Evolutionary conservation across 2,113 vertebrate species (phyloP).

Genomic region (Triplophysa tibetana): DNA sequence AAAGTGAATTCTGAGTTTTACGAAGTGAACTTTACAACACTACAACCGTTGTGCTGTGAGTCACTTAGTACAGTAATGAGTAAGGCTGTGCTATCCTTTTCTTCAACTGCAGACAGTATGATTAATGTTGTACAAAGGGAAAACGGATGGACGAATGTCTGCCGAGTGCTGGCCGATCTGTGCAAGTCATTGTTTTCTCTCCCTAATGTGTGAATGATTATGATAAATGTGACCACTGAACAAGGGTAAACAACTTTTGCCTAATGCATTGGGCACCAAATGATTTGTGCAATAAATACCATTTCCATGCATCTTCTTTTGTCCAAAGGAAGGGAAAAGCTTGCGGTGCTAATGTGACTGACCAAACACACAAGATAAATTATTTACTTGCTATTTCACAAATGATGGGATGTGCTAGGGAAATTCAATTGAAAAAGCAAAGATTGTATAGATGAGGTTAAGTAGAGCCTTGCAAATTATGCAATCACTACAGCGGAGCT

Average conservation of each 20-base stretch:
- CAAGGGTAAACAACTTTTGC: slow-evolving; percentile 16
- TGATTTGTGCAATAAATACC: slow-evolving; percentile 22
- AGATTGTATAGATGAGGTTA: background rate
- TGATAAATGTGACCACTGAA: slow-evolving; percentile 63
- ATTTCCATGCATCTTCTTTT: background rate
- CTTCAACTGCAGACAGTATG: slow-evolving; percentile 62
- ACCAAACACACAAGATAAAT: slow-evolving; percentile 58
- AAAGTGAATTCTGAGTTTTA: too few species aligned
- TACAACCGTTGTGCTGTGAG: slow-evolving; percentile 17
- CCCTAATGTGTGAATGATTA: slow-evolving; percentile 50
- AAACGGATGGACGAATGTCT: slow-evolving; percentile 59
- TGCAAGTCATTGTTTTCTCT: slow-evolving; percentile 51
- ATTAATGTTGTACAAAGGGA: slow-evolving; percentile 63
- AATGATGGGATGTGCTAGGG: background rate
- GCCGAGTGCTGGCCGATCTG: slow-evolving; percentile 45
- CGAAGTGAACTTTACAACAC: background rate
- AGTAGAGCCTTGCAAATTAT: slow-evolving; percentile 31
- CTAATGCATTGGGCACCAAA: background rate
- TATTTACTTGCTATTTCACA: slow-evolving; percentile 48
- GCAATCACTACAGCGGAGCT: background rate
- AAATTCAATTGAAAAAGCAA: background rate
- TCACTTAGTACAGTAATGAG: slow-evolving; percentile 46
- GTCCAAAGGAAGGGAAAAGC: slow-evolving; percentile 53
- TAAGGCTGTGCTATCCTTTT: slow-evolving; percentile 54
- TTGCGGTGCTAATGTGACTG: slow-evolving; percentile 41